Evolutionary conservation across 2,797 vertebrate species (phyloP).

Genomic region (Uromys caudimaculatus): DNA sequence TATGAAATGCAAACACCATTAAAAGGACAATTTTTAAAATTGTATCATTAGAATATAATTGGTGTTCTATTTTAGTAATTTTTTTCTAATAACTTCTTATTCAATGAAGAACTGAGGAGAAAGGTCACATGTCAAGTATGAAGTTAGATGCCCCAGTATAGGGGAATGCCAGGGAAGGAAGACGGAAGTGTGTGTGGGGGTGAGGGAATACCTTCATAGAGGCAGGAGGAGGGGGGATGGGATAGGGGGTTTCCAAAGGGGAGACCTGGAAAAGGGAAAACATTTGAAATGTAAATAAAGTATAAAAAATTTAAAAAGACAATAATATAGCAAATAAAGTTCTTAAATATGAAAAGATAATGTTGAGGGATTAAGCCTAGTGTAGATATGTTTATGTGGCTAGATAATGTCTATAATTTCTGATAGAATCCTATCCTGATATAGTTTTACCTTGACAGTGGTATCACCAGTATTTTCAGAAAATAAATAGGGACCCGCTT

Average conservation of each 20-base stretch:
- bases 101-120: background rate
- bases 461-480: background rate
- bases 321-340: too few relatives aligned
- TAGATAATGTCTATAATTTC: background rate
- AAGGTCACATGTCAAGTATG: background rate
- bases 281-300: too few relatives aligned
- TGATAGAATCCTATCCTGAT: background rate
- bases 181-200: too few relatives aligned
- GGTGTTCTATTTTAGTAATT: background rate
- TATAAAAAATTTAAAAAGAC: too few relatives aligned
- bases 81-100: background rate
- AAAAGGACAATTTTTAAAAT: background rate
- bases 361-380: background rate
- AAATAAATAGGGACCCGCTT: too few relatives aligned
- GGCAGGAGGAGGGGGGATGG: too few relatives aligned
- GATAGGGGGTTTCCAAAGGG: too few relatives aligned
- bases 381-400: background rate
- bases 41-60: background rate
- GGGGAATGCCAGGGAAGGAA: too few relatives aligned
- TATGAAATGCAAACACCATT: background rate
- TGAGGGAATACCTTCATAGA: too few relatives aligned
- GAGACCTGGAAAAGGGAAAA: too few relatives aligned
- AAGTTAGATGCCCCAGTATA: too few relatives aligned
- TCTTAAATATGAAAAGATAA: too few relatives aligned
- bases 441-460: background rate